These are phyloP conservation scores for Progne subis DNA, from an alignment of 2,113 vertebrate species.

Conservation along the genomic window DNA sequence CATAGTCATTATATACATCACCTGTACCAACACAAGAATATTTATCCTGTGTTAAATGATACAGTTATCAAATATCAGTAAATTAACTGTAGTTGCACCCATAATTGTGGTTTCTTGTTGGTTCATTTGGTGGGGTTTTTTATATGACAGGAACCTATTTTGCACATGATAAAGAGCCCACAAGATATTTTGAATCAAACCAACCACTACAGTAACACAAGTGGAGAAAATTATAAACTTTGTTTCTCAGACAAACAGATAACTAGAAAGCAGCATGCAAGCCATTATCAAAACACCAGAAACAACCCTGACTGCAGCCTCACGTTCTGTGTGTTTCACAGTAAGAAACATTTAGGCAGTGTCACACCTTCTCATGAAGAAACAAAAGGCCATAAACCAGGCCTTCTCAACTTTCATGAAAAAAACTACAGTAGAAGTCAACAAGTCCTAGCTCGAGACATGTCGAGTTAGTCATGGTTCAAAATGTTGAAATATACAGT, in stretches of 20 bases:
- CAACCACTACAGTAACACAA: conserved; percentile 26
- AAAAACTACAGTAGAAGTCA: conserved; percentile 86
- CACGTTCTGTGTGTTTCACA: conserved; percentile 95
- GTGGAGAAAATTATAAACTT: conserved; percentile 21
- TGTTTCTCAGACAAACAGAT: conserved; percentile 51
- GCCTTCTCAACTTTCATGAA: conserved; percentile 93
- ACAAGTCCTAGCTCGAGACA: conserved; percentile 82
- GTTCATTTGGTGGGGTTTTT: background rate
- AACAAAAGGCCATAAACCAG: conserved; percentile 83
- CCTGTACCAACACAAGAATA: background rate
- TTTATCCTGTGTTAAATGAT: background rate
- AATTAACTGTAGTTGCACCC: background rate
- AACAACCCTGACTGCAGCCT: conserved; percentile 98
- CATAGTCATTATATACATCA: background rate
- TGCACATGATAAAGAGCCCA: conserved; percentile 4
- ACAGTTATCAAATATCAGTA: background rate
- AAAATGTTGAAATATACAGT: conserved; percentile 80
- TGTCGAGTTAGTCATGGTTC: conserved; percentile 84
- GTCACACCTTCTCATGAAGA: conserved; percentile 98
- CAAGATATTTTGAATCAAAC: background rate
- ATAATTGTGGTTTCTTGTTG: background rate
- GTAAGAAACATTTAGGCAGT: conserved; percentile 99
- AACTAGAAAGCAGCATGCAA: conserved; percentile 82
- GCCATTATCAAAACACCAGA: conserved; percentile 94
- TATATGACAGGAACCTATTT: background rate